Evolutionary conservation across 2,113 vertebrate species (phyloP).

Genomic region (Calidris pugnax): DNA sequence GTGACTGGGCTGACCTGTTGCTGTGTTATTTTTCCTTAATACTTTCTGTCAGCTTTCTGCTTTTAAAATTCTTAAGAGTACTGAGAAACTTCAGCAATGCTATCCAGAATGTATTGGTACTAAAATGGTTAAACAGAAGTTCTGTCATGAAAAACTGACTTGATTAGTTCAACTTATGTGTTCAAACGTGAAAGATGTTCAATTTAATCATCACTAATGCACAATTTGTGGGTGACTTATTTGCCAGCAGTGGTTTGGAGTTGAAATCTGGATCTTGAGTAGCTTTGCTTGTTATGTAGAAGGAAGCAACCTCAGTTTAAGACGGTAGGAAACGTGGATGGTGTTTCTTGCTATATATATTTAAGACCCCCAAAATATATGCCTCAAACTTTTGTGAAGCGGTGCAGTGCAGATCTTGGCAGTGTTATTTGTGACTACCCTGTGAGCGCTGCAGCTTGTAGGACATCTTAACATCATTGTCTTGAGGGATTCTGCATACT

Average conservation of each 20-base stretch:
- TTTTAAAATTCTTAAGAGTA: background rate
- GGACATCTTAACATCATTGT: background rate
- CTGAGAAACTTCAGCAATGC: background rate
- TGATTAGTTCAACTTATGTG: background rate
- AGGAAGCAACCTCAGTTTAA: background rate
- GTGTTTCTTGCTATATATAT: rapidly evolving
- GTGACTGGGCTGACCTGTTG: background rate
- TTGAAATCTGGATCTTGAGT: background rate
- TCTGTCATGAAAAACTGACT: background rate
- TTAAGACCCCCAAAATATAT: background rate
- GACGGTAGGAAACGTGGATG: background rate
- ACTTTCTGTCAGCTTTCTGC: background rate
- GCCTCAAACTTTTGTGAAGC: background rate
- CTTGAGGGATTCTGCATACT: background rate
- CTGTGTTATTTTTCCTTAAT: background rate
- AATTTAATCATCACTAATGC: background rate
- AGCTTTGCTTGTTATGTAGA: background rate
- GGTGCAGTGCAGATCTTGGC: background rate
- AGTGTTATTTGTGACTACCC: background rate
- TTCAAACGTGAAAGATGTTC: background rate
- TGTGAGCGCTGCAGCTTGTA: background rate
- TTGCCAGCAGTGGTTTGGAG: background rate
- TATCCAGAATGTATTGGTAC: background rate
- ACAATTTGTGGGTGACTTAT: background rate
- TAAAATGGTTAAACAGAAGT: background rate